Base-by-base conservation (phyloP, 2,888 invertebrate species). In the Anoncus sp. region DNA sequence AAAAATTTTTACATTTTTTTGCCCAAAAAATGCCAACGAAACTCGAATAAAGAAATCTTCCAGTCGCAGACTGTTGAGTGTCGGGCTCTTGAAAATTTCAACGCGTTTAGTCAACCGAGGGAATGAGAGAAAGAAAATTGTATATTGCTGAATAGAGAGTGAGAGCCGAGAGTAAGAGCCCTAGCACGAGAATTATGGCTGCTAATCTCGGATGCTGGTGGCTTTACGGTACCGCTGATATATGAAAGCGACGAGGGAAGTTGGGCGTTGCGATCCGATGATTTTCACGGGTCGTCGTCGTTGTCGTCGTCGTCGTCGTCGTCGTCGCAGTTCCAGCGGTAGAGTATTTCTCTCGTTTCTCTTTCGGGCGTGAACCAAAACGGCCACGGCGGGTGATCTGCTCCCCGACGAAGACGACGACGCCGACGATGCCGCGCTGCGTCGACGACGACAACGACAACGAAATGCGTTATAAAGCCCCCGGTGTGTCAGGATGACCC, bases 131-230 rank as follows among this genome's bases (percentile, higher is more conserved):
- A 35, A 62, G 22, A 60, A 70, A 27, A 59, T n/a, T n/a, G n/a
- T n/a, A n/a, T n/a, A 43, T 45, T 20, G 20, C 24, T 47, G 24
- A 62, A 31, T n/a, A 24, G 59, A 49, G 22, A 51, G 38, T 22
- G 43, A 22, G 20, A 38, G 60, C 22, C 12, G 38, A 49, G 31
- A 38, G n/a, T n/a, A n/a, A n/a, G n/a, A n/a, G n/a, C n/a, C n/a
- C 63, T 27, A 45, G 78, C 67, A 49, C 45, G 69, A 85, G 85
- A 86, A 79, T 86, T 86, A 87, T 84, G 82, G 75, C 79, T 81
- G 85, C 87, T 87, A 87, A 87, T 87, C 87, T 85, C 84, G 82
- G 86, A 87, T 82, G 81, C 63, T 38, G 80, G 70, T 67, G 78
- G 82, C 76, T 83, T 82, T 77, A 73, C 57, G 69, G 65, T 55